Base-by-base conservation (phyloP, 2,113 vertebrate genomes). In the Aptenodytes patagonicus region DNA sequence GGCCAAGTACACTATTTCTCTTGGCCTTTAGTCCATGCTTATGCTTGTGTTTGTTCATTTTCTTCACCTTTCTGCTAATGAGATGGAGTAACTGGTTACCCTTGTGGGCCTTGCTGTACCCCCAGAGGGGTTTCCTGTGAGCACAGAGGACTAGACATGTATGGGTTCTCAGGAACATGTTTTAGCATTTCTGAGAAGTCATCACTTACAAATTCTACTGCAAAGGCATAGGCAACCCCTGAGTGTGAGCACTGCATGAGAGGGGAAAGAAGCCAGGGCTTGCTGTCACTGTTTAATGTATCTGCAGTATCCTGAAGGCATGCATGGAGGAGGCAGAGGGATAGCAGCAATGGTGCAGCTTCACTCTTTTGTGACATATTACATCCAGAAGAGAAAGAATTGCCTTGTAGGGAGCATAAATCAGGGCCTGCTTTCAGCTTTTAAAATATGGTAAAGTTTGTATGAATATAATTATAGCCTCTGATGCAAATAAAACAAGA, bases 401-500 rank as follows among this genome's bases (percentile, higher is more conserved):
- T 95, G 92, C 96, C 91, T 96, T 90, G 71, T 85, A 91, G 95
- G 94, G 78, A 95, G 61, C 90, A 97, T 97, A 97, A 97, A 97
- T 97, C 97, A 96, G 44, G 31, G 47, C 11, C 58, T 69, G 76
- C 95, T 95, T 96, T 95, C 78, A 88, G 89, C 75, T 95, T 93
- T 83, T 89, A 60, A 91, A 93, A 89, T 60, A 88, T 91, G 16
- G 16, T 46, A 77, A 95, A 84, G 65, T 97, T 97, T 95, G 93
- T 61, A 71, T 86, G 71, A 92, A 91, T 87, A 95, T 93, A 97
- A 97, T 97, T 97, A 94, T 49, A 95, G 93, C 68, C 54, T 96
- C 85, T 80, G 95, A 92, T 87, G 95, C 92, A 96, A 96, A 95
- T 97, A 97, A 97, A 97, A 97, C 95, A 97, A 96, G 96, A 97